Evolutionary conservation across 2,113 vertebrate species (phyloP).

Genomic region (human): GRCh38 chr16:6209501-6210000

Average conservation of each 20-base stretch:
- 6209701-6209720: not conserved
- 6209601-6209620: not conserved
- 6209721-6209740: not conserved
- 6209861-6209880: not conserved
- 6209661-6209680: not conserved
- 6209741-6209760: not conserved
- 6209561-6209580: not conserved
- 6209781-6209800: not conserved
- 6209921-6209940: not conserved
- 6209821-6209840: not conserved
- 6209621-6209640: not conserved
- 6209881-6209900: not conserved
- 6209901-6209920: not conserved
- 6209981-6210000: not conserved
- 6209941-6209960: not conserved
- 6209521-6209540: not conserved
- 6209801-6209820: not conserved
- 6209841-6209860: rapidly evolving
- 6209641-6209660: not conserved
- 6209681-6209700: too few species aligned
- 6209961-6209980: not conserved
- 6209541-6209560: not conserved
- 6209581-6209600: rapidly evolving
- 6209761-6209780: not conserved
- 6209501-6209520: not conserved